These are phyloP conservation scores for Spongilla lacustris DNA, from an alignment of 37 sponge, comb jelly and placozoan genomes.

Conservation along the genomic window DNA sequence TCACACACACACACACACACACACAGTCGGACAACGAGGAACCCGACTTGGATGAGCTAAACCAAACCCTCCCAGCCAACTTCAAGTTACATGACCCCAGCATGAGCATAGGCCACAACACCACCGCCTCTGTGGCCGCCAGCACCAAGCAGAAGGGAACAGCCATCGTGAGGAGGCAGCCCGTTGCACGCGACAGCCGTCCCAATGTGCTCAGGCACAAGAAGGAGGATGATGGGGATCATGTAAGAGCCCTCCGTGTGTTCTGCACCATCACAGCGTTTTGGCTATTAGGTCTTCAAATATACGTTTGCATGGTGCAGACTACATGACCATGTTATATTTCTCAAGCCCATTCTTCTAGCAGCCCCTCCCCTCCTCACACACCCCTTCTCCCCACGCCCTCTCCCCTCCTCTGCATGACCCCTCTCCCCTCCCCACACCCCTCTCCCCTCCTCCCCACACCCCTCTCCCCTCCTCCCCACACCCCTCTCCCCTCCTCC, in stretches of 20 bases:
- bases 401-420: too few relatives aligned
- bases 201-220: slow-evolving; percentile 27
- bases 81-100: slow-evolving; percentile 38
- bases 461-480: background rate
- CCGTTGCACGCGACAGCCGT: slow-evolving; percentile 27
- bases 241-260: background rate
- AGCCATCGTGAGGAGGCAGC: slow-evolving; percentile 50
- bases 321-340: too few relatives aligned
- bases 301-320: too few relatives aligned
- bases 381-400: too few relatives aligned
- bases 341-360: too few relatives aligned
- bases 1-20: slow-evolving; percentile 25
- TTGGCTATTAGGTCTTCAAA: too few relatives aligned
- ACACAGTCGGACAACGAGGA: slow-evolving; percentile 65
- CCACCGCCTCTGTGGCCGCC: background rate
- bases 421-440: too few relatives aligned
- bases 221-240: background rate
- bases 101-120: background rate
- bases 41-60: background rate
- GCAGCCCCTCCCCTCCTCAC: too few relatives aligned
- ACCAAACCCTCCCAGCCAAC: slow-evolving; percentile 74
- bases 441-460: background rate
- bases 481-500: background rate
- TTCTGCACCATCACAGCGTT: too few relatives aligned
- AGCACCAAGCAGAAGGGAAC: slow-evolving; percentile 12